These are phyloP conservation scores for Micropoecilia bifurca DNA, from an alignment of 2,797 vertebrate genomes.

Conservation along the genomic window DNA sequence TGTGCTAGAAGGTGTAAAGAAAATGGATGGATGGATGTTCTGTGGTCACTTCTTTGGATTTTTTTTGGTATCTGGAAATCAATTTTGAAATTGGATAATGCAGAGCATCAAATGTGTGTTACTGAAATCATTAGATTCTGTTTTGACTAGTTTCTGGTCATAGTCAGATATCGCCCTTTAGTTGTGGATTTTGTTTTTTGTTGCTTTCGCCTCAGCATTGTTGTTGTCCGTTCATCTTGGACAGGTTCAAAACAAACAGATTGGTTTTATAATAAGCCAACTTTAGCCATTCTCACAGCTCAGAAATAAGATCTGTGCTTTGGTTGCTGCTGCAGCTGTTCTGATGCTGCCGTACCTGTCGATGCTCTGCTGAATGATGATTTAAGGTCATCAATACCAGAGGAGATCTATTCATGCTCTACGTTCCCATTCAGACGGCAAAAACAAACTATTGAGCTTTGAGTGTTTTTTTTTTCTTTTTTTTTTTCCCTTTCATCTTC, in stretches of 20 bases:
- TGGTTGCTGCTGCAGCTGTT: background rate
- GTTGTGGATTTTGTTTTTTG: background rate
- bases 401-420: background rate
- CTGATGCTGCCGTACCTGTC: background rate
- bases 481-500: background rate
- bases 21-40: background rate
- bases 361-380: background rate
- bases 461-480: slow-evolving; percentile 3
- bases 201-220: background rate
- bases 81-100: background rate
- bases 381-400: background rate
- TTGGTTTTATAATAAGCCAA: background rate
- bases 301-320: background rate
- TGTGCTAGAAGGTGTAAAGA: background rate
- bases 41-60: background rate
- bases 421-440: background rate
- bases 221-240: background rate
- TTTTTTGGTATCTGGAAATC: background rate
- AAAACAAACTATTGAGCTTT: background rate
- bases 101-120: background rate
- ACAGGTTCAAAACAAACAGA: background rate
- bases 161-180: background rate
- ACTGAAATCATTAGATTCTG: background rate
- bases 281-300: background rate
- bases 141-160: background rate